phyloP scores from a whole-genome alignment of 2,797 vertebrate species.

The Spheniscus humboldti region DNA sequence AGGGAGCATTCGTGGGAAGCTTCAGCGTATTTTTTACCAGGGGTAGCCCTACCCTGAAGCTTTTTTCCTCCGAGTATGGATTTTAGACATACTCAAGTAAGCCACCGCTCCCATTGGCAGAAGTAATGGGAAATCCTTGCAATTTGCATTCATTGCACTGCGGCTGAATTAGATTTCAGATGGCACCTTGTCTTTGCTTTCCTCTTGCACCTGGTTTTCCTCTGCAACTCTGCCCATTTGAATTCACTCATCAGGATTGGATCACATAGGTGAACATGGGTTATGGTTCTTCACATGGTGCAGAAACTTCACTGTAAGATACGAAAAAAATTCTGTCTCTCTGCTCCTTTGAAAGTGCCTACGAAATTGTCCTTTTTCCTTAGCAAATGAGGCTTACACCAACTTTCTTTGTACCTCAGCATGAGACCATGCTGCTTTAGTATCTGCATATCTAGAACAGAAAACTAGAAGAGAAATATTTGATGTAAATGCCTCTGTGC shows the following conservation, averaged over 20 bases:
- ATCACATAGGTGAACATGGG: fast-evolving
- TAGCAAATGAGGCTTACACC: not conserved
- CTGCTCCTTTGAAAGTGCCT: not conserved
- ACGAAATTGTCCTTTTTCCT: not conserved
- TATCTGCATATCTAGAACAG: not conserved
- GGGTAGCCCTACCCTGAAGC: not conserved
- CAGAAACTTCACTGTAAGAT: not conserved
- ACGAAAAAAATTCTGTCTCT: not conserved
- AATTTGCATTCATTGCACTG: not conserved
- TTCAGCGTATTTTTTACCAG: not conserved
- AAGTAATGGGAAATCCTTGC: not conserved
- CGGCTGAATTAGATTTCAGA: not conserved
- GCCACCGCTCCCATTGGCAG: fast-evolving
- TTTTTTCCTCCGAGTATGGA: not conserved
- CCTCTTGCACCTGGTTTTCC: not conserved
- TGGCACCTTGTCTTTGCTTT: not conserved
- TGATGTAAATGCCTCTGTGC: conserved; percentile 17
- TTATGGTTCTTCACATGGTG: not conserved
- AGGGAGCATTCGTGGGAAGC: not conserved
- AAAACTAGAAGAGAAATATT: conserved; percentile 12
- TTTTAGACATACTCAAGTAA: not conserved
- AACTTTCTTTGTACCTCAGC: not conserved
- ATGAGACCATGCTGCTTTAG: not conserved
- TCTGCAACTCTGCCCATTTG: not conserved
- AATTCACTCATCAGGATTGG: not conserved